Evolutionary conservation across 2,888 invertebrate genomes (phyloP).

Genomic region (Azorinus chamasolen): DNA sequence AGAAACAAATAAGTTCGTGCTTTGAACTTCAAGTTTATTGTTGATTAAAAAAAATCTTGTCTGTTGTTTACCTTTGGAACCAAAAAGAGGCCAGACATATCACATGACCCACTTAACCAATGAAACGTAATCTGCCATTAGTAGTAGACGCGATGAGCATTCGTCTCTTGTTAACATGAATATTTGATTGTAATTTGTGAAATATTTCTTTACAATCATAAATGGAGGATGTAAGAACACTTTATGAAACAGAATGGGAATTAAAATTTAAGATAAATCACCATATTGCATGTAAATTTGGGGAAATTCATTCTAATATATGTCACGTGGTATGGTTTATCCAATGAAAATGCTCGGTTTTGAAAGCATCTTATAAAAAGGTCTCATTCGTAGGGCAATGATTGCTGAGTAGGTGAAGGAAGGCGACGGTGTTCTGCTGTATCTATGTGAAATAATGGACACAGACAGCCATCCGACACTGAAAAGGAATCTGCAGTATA

Average conservation of each 20-base stretch:
- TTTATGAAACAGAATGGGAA: constrained; percentile 2
- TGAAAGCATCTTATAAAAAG: constrained; percentile 81
- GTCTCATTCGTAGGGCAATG: constrained; percentile 66
- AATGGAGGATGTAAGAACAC: neutral
- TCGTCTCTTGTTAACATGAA: neutral
- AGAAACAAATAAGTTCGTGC: too few species aligned
- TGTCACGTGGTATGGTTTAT: constrained; percentile 82
- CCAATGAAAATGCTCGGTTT: constrained; percentile 83
- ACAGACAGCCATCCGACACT: constrained; percentile 87
- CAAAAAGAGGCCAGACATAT: constrained; percentile 23
- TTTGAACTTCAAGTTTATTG: too few species aligned
- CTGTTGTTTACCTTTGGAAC: neutral
- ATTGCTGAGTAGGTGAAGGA: constrained; percentile 79
- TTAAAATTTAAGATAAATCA: constrained; percentile 15
- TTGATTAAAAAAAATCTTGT: too few species aligned
- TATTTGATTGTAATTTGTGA: neutral
- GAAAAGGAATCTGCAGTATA: constrained; percentile 87
- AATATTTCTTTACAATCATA: neutral
- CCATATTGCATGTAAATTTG: neutral
- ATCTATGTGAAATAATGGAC: constrained; percentile 87
- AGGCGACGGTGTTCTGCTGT: constrained; percentile 74
- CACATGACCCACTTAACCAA: constrained; percentile 55
- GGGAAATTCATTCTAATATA: constrained; percentile 25
- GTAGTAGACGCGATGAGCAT: constrained; percentile 32
- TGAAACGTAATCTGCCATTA: constrained; percentile 18